A percentile compares a stretch with the other conserved stretches of the same genome.
Evolutionary conservation across 2,888 invertebrate species (phyloP).

Genomic region (Meliscaeva auricollis): DNA sequence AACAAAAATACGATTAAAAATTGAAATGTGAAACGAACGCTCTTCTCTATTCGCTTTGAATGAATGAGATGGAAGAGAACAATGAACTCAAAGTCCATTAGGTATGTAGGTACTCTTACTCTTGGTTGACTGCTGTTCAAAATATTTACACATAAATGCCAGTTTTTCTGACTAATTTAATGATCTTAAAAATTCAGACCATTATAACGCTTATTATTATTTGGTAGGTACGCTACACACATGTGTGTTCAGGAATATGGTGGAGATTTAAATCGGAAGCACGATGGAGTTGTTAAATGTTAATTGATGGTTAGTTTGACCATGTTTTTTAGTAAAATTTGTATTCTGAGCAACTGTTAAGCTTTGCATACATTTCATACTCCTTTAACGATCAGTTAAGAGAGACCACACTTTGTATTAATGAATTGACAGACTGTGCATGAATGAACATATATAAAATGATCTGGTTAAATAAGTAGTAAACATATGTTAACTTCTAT

Average conservation of each 20-base stretch:
- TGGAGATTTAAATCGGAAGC: constrained; percentile 25
- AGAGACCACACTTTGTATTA: too few relatives aligned
- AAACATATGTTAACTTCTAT: too few relatives aligned
- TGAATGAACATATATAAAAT: too few relatives aligned
- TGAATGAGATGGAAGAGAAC: neutral
- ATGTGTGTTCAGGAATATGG: neutral
- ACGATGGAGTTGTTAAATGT: neutral
- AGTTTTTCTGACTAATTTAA: neutral
- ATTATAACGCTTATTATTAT: neutral
- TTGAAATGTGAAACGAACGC: neutral
- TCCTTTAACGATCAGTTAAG: too few relatives aligned
- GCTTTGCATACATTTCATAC: too few relatives aligned
- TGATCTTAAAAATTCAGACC: neutral
- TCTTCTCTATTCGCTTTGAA: neutral
- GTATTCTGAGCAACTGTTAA: too few relatives aligned
- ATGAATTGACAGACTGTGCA: too few relatives aligned
- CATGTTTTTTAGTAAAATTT: neutral
- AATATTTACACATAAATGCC: constrained; percentile 13
- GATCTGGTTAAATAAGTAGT: too few relatives aligned
- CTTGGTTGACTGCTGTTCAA: neutral
- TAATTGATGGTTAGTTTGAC: neutral
- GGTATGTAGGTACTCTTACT: neutral
- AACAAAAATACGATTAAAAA: neutral
- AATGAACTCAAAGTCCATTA: constrained; percentile 33
- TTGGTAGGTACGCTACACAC: neutral